A percentile compares a stretch with the other conserved stretches of the same genome.
These are phyloP conservation scores for Apoderus coryli DNA, from an alignment of 2,888 invertebrate genomes.

Conservation along the genomic window DNA sequence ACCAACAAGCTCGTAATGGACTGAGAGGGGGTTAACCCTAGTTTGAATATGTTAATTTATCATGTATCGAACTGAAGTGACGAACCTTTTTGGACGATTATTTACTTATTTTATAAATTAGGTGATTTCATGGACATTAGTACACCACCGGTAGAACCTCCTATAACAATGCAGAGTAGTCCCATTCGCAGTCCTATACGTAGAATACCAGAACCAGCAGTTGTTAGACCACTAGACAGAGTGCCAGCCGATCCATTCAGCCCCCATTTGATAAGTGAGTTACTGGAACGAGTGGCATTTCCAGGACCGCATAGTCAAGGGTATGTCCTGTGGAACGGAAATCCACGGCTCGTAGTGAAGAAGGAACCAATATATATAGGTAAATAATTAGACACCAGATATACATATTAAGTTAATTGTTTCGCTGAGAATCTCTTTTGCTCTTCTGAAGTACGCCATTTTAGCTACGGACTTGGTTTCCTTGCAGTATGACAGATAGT, in stretches of 20 bases:
- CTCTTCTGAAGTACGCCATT: too few relatives aligned
- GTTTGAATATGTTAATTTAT: too few relatives aligned
- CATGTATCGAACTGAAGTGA: too few relatives aligned
- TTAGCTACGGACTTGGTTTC: too few relatives aligned
- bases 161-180: conserved; percentile 11
- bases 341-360: conserved; percentile 37
- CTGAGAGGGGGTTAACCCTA: too few relatives aligned
- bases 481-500: too few relatives aligned
- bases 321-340: conserved; percentile 36
- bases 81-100: too few relatives aligned
- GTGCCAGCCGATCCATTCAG: conserved; percentile 67
- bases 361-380: conserved; percentile 22
- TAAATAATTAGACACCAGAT: too few relatives aligned
- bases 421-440: too few relatives aligned
- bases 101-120: too few relatives aligned
- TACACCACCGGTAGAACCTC: conserved; percentile 6
- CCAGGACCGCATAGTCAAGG: conserved; percentile 38
- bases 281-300: conserved; percentile 59
- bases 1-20: too few relatives aligned
- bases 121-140: conserved; percentile 18
- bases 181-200: conserved; percentile 11
- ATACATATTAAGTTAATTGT: too few relatives aligned
- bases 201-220: conserved; percentile 17
- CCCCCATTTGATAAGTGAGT: conserved; percentile 46
- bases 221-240: conserved; percentile 20